Base-by-base conservation (phyloP, 1,140 invertebrate genomes). In the Drosophila triauraria region DNA sequence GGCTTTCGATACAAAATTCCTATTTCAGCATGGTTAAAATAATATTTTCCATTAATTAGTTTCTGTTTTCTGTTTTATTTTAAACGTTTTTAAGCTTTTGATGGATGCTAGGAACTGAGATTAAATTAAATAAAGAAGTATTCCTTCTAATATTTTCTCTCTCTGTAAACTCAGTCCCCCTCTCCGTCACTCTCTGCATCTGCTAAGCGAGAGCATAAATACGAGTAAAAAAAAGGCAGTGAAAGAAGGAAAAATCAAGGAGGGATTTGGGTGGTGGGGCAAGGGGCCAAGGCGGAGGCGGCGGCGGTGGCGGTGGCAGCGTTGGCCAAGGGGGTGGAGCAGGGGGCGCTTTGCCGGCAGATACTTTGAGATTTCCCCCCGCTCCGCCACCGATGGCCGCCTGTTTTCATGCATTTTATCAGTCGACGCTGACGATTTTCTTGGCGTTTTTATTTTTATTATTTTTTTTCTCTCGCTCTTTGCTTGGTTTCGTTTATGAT, bases 191-290 rank as follows among this genome's bases (percentile, higher is more conserved):
- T 42, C 69, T 20, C 50, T 44, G 25, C 63, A 50, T 46, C 30
- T 71, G 56, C 23, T 71, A 67, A 80, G 64, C 74, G 62, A 77
- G 81, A 68, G 72, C 77, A 84, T 85, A 84, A 78, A 65, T 78
- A 43, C 53, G 51, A 71, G 57, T 56, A 76, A 69, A 80, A 80
- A 80, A 84, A 85, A 77, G 74, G 74, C 82, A 81, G 67, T 76
- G 68, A 87, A 80, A 68, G 78, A 56, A 78, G 80, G 85, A 68
- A 88, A 87, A 87, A 88, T 80, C 84, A 87, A 88, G 84, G 83
- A 84, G 78, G 75, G 63, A 76, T 59, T 68, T 67, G 48, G 53
- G 58, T 46, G 50, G 25, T 70, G 68, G 48, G 32, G 35, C 64
- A 57, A 51, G 50, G 65, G 65, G 32, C 20, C 40, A 20, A 13